Percentiles rank a stretch among this genome's conserved stretches.
Evolutionary conservation across 2,888 invertebrate species (phyloP).

Genomic region (Hybos culiciformis): DNA sequence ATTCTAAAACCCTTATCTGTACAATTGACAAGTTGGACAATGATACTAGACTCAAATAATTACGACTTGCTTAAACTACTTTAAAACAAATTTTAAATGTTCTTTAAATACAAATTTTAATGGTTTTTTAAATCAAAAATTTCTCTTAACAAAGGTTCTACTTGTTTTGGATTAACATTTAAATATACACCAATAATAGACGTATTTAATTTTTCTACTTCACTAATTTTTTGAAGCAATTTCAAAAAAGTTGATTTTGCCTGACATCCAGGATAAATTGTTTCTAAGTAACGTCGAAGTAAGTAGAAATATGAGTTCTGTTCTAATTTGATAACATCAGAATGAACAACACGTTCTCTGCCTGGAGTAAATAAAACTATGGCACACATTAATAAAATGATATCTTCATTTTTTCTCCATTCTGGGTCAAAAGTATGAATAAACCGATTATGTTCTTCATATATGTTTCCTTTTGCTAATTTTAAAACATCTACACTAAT

Average conservation of each 20-base stretch:
- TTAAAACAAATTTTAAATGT: no score
- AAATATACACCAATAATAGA: slow-evolving; percentile 85
- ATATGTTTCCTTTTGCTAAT: slow-evolving; percentile 77
- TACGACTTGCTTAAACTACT: no score
- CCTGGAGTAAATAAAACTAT: slow-evolving; percentile 82
- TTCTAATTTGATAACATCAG: slow-evolving; percentile 71
- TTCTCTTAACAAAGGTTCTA: slow-evolving; percentile 87
- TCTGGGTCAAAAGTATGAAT: slow-evolving; percentile 72
- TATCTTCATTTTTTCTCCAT: slow-evolving; percentile 76
- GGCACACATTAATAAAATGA: slow-evolving; percentile 82
- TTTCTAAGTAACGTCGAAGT: slow-evolving; percentile 69
- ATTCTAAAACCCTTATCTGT: no score
- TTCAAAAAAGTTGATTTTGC: slow-evolving; percentile 77
- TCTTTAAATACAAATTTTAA: slow-evolving; percentile 16
- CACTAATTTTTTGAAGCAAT: slow-evolving; percentile 81
- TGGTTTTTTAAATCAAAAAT: slow-evolving; percentile 80
- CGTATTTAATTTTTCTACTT: slow-evolving; percentile 76
- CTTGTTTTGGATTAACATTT: slow-evolving; percentile 80
- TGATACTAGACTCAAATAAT: no score
- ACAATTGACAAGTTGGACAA: no score
- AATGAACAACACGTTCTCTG: slow-evolving; percentile 63
- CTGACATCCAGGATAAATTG: slow-evolving; percentile 70
- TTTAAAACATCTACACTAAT: slow-evolving; percentile 84
- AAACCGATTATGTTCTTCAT: slow-evolving; percentile 74
- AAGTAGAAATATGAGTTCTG: slow-evolving; percentile 88